Evolutionary conservation across 2,113 vertebrate species (phyloP), one percentile per base, ranked within the genome.

Genomic region (Podiceps cristatus): DNA sequence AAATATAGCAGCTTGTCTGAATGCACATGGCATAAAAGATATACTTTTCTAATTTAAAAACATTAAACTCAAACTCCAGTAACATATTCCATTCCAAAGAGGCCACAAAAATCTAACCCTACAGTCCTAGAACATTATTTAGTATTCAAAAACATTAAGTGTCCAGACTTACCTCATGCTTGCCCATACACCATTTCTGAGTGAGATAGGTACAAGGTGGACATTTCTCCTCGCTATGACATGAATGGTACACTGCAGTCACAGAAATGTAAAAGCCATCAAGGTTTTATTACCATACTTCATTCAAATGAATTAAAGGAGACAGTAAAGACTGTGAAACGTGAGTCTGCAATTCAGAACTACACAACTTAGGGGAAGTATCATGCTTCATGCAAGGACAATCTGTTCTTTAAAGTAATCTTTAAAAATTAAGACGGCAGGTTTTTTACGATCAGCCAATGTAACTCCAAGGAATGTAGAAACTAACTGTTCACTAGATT

Each of bases 131-230:
- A 79, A 68, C 19, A 18, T 4, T n/a, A 40, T 16, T 64, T 44
- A 66, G 10, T 37, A 94, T 69, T 90, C 40, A 91, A 85, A 91
- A 81, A 7, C 8, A 62, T 35, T 53, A 64, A 72, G 47, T 12
- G 6, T 31, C 42, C 33, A 91, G 37, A 96, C 98, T 99, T 98
- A 99, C 99, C 98, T 99, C 99, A 27, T 99, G 99, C 74, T 99
- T 99, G 79, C 99, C 99, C 99, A 99, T 99, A 97, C 99, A 99
- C 99, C 99, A 99, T 71, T 99, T 99, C 97, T 99, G 98, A 86
- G 98, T 99, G 59, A 99, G 99, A 94, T 99, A 99, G 17, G 99
- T 99, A 98, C 99, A 99, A 9, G 99, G 99, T 18, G 99, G 99
- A 91, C 99, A 99, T 92, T 98, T 99, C 90, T 99, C 99, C 53